Percentiles rank a stretch among this genome's conserved stretches.
Evolutionary conservation across 2,888 invertebrate species (phyloP).

Genomic region (Ichneumon xanthorius): DNA sequence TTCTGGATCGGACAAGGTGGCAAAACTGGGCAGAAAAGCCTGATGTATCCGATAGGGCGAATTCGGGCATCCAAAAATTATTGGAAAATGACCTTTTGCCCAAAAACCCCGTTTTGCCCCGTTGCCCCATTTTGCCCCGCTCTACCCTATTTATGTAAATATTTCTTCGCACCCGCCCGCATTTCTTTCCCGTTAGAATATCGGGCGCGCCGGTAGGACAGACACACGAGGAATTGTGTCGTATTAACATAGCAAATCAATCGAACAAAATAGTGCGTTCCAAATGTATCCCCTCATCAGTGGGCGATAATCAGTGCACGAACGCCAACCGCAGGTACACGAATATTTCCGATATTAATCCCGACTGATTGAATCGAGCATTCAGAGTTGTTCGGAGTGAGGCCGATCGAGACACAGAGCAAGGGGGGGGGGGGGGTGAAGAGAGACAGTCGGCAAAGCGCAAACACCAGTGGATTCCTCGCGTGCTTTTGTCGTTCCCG

Average conservation of each 20-base stretch:
- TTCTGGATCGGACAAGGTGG: no score
- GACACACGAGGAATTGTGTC: neutral
- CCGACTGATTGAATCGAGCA: slow-evolving; percentile 54
- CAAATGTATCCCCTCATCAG: slow-evolving; percentile 39
- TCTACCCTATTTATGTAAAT: neutral
- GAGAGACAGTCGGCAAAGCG: neutral
- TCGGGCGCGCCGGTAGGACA: neutral
- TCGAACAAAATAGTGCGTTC: slow-evolving; percentile 31
- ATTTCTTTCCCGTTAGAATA: neutral
- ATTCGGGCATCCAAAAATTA: no score
- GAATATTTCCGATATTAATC: slow-evolving; percentile 66
- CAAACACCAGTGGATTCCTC: neutral
- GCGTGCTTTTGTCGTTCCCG: neutral
- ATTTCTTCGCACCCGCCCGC: neutral
- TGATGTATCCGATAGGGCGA: no score
- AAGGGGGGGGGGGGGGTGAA: neutral
- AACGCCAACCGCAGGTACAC: slow-evolving; percentile 29
- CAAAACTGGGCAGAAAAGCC: no score
- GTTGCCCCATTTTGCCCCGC: no score
- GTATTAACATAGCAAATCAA: slow-evolving; percentile 20
- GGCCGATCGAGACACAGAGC: neutral
- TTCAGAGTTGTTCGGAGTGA: neutral
- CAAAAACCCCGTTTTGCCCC: no score
- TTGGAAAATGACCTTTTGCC: no score
- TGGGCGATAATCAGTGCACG: slow-evolving; percentile 46